Conservation (phyloP, 2,113 vertebrate species). For the Turdus rufiventris region DNA sequence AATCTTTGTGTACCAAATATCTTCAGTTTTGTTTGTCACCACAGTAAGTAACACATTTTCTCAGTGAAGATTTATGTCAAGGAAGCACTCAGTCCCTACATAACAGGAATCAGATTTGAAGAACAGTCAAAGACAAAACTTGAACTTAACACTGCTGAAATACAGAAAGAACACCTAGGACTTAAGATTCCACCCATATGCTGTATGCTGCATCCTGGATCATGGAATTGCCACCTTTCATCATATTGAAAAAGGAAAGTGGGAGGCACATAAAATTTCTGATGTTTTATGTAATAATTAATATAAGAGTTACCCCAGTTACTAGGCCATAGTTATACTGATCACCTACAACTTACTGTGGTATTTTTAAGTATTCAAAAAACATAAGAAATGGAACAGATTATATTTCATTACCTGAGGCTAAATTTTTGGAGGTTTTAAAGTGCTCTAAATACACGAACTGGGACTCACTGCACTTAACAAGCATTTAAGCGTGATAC, state of each 20-base stretch:
- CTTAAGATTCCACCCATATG: neutral
- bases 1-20: neutral
- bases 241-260: neutral
- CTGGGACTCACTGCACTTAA: neutral
- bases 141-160: neutral
- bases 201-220: neutral
- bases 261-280: neutral
- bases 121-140: neutral
- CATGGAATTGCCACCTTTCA: neutral
- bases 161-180: neutral
- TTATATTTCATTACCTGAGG: neutral
- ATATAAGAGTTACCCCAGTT: neutral
- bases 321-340: neutral
- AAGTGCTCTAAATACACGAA: neutral
- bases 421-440: neutral
- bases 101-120: neutral
- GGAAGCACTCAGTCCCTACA: neutral
- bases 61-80: neutral
- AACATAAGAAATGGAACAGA: neutral
- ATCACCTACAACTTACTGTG: neutral
- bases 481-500: neutral
- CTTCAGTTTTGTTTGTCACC: neutral
- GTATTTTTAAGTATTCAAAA: neutral
- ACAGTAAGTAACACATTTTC: neutral
- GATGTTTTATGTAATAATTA: neutral